These are phyloP conservation scores for Zaprionus lachaisei DNA, from an alignment of 1,140 invertebrate genomes.

Conservation along the genomic window DNA sequence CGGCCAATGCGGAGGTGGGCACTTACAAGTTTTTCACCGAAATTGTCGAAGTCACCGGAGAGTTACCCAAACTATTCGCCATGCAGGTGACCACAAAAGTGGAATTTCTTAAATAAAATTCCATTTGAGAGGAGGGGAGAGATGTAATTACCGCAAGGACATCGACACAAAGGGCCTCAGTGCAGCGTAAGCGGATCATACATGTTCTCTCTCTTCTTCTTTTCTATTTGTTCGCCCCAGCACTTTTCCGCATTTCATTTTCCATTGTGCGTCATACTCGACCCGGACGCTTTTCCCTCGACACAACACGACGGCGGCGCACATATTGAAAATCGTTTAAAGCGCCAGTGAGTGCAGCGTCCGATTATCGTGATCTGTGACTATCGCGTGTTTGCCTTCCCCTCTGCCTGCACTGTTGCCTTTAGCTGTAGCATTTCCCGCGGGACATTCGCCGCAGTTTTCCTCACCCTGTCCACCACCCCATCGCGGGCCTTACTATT, in stretches of 20 bases:
- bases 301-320: conserved; percentile 11
- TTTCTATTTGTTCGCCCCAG: not conserved
- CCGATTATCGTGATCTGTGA: conserved; percentile 76
- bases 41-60: conserved; percentile 57
- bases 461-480: not conserved
- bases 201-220: not conserved
- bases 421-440: conserved; percentile 59
- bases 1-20: conserved; percentile 40
- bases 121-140: conserved; percentile 7
- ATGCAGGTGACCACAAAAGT: conserved; percentile 59
- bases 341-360: conserved; percentile 71
- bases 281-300: conserved; percentile 29
- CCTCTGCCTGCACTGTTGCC: not conserved
- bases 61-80: conserved; percentile 64
- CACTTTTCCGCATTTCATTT: conserved; percentile 61
- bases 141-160: conserved; percentile 62
- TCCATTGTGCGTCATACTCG: conserved; percentile 72
- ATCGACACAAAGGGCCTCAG: conserved; percentile 12
- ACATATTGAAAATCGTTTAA: conserved; percentile 81
- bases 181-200: conserved; percentile 63
- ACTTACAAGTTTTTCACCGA: conserved; percentile 68
- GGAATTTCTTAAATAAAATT: conserved; percentile 17
- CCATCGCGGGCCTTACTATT: not conserved
- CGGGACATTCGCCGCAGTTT: conserved; percentile 45
- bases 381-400: conserved; percentile 59